Percentiles rank a stretch among this genome's conserved stretches.
phyloP scores from a whole-genome alignment of 2,797 vertebrate genomes.

The Thripadectes ignobilis region DNA sequence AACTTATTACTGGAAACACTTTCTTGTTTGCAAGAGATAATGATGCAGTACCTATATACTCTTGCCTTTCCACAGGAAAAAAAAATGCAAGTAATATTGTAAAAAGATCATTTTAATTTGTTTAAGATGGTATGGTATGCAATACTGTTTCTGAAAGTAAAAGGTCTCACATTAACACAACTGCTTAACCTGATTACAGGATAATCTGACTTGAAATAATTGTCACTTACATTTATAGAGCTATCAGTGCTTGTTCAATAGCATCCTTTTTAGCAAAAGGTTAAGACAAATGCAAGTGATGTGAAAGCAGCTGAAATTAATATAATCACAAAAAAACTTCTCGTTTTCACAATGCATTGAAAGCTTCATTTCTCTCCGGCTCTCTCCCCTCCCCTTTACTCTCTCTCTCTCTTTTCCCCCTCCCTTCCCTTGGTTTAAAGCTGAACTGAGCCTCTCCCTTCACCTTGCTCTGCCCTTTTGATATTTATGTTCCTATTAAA shows the following conservation, averaged over 20 bases:
- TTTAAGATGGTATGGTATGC: slow-evolving; percentile 9
- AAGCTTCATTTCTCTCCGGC: slow-evolving; percentile 53
- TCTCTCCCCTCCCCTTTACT: slow-evolving; percentile 19
- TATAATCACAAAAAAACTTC: slow-evolving; percentile 26
- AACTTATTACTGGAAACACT: background rate
- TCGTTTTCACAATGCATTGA: slow-evolving; percentile 35
- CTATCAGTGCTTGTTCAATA: slow-evolving; percentile 37
- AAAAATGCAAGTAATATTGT: background rate
- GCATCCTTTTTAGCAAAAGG: slow-evolving; percentile 26
- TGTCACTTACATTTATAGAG: slow-evolving; percentile 59
- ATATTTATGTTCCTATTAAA: slow-evolving; percentile 69
- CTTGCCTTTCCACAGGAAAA: background rate
- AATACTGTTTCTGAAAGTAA: slow-evolving; percentile 23
- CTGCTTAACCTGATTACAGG: slow-evolving; percentile 52
- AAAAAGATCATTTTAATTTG: slow-evolving; percentile 38
- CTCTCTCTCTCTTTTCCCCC: background rate
- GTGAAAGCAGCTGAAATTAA: slow-evolving; percentile 44
- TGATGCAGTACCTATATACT: background rate
- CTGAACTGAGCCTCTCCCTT: slow-evolving; percentile 69
- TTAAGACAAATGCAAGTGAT: slow-evolving; percentile 56
- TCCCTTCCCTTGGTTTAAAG: slow-evolving; percentile 53
- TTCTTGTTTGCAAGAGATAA: background rate
- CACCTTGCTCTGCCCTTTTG: slow-evolving; percentile 79
- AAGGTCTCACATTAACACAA: slow-evolving; percentile 43
- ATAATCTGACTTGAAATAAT: slow-evolving; percentile 71